Evolutionary conservation across 2,888 invertebrate species (phyloP), one percentile per base, ranked within the genome.

Genomic region (Loripinus fragilis): DNA sequence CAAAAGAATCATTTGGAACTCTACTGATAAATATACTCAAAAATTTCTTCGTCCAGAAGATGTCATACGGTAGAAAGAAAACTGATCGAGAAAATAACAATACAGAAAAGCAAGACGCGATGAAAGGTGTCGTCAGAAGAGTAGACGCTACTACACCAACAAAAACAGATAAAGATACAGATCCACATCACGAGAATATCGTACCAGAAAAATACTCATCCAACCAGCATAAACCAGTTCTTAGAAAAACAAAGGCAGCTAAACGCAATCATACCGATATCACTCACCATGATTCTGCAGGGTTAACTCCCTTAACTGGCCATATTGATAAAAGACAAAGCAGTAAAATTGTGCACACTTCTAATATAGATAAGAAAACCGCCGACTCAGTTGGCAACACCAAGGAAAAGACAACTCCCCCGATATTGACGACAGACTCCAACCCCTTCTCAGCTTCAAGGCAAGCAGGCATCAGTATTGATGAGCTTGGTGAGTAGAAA

Each of bases 131-230:
- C 42, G 55, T 66, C 20, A 71, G 45, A 45, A 15, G 60, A 28
- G 64, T 30, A 38, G 60, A 60, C 30, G 15, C 41, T 35, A 35
- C 33, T 41, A 50, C 25, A 38, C 38, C 30, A 48, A 28, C 35
- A 42, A 75, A 71, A 73, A 69, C 74, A 42, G 80, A 83, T 12
- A 78, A 72, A 65, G 55, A 67, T 42, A 33, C 76, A n/a, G 30
- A 33, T 7, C 64, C 72, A 15, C 84, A 81, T 33, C 83, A 80
- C 25, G 87, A 88, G 33, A 71, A 74, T 33, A 71, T 82, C 35
- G 74, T 78, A 45, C 72, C 87, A 15, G 89, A 90, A 86, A 90
- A 90, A 88, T 87, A 89, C 85, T 83, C 76, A 48, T 65, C 82
- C 10, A 66, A 71, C 30, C 85, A 86, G 41, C 88, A 85, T 66